Conservation (phyloP, 2,113 vertebrate genomes). For the Sinocyclocheilus maitianheensis region DNA sequence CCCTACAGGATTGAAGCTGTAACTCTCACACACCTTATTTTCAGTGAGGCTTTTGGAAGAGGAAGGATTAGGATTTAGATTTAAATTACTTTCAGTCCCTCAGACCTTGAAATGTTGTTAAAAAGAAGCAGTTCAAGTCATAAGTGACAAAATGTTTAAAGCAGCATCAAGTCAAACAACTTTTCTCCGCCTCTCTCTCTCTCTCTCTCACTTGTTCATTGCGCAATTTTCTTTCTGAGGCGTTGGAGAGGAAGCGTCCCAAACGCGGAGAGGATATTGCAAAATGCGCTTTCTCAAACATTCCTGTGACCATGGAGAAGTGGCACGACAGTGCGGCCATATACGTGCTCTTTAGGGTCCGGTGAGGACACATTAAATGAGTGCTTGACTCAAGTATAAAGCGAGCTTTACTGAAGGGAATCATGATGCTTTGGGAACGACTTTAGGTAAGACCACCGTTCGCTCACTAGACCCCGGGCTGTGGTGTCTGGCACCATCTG, state of each 20-base stretch:
- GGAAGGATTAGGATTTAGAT: not conserved
- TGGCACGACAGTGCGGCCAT: not conserved
- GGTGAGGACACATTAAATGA: not conserved
- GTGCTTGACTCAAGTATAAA: not conserved
- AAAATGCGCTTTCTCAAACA: conserved; percentile 38
- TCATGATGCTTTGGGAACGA: not conserved
- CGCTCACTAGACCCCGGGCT: not conserved
- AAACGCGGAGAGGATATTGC: conserved; percentile 47
- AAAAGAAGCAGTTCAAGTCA: not conserved
- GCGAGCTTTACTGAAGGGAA: not conserved
- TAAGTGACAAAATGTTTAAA: not conserved
- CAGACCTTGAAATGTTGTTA: not conserved
- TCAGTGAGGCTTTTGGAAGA: not conserved
- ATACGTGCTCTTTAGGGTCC: not conserved
- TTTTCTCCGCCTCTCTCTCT: not conserved
- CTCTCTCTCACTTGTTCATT: not conserved
- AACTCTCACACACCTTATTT: not conserved
- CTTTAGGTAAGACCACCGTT: not conserved
- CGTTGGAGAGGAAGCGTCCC: conserved; percentile 18
- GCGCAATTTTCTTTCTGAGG: not conserved
- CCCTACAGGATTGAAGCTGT: not conserved
- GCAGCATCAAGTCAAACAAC: not conserved
- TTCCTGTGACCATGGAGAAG: conserved; percentile 36
- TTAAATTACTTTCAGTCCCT: not conserved
- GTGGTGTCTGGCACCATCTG: not conserved